These are phyloP conservation scores for Cephus cinctus DNA, from an alignment of 1,140 invertebrate genomes.

Conservation along the genomic window DNA sequence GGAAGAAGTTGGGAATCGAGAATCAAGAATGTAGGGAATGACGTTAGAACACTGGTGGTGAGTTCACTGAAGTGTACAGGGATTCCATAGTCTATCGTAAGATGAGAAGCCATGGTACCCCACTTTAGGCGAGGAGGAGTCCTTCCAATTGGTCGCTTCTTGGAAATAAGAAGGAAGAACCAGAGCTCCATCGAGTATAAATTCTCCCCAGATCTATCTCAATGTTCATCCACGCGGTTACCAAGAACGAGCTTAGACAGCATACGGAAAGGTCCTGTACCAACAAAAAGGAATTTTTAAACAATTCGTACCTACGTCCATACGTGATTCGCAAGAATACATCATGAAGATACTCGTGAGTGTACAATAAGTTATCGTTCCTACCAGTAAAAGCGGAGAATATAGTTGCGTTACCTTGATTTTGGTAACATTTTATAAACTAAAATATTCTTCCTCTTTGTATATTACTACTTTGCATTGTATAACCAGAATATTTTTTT, in stretches of 20 bases:
- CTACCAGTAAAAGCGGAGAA: background rate
- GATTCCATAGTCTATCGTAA: too few species aligned
- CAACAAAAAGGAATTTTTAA: constrained; percentile 20
- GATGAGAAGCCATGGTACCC: too few species aligned
- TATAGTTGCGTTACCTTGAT: constrained; percentile 3
- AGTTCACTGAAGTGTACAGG: too few species aligned
- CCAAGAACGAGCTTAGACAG: too few species aligned
- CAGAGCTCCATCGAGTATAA: constrained; percentile 28
- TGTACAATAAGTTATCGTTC: constrained; percentile 14
- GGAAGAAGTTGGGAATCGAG: too few species aligned
- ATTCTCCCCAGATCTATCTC: constrained; percentile 31
- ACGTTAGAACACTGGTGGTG: too few species aligned
- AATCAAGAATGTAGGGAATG: too few species aligned
- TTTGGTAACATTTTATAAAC: background rate
- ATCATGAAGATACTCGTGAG: constrained; percentile 37
- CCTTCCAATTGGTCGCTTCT: too few species aligned
- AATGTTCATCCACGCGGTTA: constrained; percentile 3
- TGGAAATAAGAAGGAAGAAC: too few species aligned
- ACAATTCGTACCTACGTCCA: constrained; percentile 18
- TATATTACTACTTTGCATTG: background rate
- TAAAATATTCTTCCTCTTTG: background rate
- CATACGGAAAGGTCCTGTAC: too few species aligned
- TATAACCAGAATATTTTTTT: too few species aligned
- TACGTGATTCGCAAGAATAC: constrained; percentile 17
- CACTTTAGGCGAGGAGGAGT: too few species aligned